Evolutionary conservation across 2,797 vertebrate genomes (phyloP).

Genomic region (Channa striata): DNA sequence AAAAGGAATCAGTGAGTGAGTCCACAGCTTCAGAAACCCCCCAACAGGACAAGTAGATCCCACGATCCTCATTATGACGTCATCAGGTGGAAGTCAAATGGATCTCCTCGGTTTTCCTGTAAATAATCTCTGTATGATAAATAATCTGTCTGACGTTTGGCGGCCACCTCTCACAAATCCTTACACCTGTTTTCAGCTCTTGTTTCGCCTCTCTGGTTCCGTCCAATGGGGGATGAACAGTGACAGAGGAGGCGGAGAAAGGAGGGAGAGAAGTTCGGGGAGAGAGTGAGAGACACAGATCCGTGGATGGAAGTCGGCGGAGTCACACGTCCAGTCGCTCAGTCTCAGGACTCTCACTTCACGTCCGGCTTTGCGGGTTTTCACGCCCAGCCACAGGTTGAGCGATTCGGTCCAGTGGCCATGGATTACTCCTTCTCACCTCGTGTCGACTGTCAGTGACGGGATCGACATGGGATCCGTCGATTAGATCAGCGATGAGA

Average conservation of each 20-base stretch:
- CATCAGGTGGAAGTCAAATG: constrained; percentile 6
- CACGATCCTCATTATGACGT: neutral
- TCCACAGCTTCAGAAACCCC: neutral
- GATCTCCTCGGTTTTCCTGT: neutral
- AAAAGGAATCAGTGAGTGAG: neutral
- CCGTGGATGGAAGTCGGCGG: constrained; percentile 65
- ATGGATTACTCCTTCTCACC: constrained; percentile 66
- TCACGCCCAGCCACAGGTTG: constrained; percentile 75
- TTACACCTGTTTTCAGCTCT: constrained; percentile 74
- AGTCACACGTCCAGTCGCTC: constrained; percentile 63
- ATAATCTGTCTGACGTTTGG: constrained; percentile 27
- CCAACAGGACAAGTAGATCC: neutral
- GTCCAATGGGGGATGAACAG: constrained; percentile 79
- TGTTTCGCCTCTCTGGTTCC: constrained; percentile 48
- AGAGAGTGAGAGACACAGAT: constrained; percentile 77
- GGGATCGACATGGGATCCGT: constrained; percentile 55
- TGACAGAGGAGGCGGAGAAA: constrained; percentile 73
- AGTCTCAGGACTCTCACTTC: constrained; percentile 37
- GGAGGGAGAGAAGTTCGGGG: constrained; percentile 80
- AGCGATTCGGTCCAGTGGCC: constrained; percentile 61
- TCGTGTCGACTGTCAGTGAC: constrained; percentile 54
- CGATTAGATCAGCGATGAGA: constrained; percentile 38
- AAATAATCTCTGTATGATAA: constrained; percentile 16
- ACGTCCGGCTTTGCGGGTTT: constrained; percentile 19
- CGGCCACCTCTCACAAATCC: constrained; percentile 35